phyloP scores from a whole-genome alignment of 2,113 vertebrate species.

The Uropsilus gracilis region DNA sequence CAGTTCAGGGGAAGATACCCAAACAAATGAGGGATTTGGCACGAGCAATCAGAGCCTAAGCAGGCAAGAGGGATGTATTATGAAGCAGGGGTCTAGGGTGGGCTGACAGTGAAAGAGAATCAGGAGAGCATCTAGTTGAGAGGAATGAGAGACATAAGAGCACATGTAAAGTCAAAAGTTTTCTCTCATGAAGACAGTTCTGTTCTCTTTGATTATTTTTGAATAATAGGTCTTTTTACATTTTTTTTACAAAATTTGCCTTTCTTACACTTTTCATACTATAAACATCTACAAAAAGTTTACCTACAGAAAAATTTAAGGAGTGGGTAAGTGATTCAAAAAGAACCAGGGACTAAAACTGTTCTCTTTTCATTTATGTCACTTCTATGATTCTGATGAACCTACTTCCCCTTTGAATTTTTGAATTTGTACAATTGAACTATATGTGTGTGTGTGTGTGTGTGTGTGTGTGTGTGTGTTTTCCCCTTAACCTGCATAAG shows the following conservation, averaged over 20 bases:
- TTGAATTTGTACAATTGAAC: not conserved
- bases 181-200: not conserved
- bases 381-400: not conserved
- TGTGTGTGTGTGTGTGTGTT: no score
- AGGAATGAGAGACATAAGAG: fast-evolving
- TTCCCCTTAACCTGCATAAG: not conserved
- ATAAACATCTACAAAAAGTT: not conserved
- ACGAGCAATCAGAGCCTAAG: not conserved
- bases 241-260: not conserved
- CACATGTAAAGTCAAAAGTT: not conserved
- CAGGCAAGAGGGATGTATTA: no score
- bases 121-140: not conserved
- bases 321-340: not conserved
- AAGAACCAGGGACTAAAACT: not conserved
- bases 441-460: no score
- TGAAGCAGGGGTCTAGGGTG: not conserved
- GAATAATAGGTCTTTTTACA: not conserved
- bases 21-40: no score
- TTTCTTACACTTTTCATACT: not conserved
- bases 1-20: not conserved
- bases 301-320: not conserved
- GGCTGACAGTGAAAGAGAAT: not conserved
- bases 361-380: not conserved
- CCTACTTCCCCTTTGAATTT: not conserved
- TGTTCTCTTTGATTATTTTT: not conserved